phyloP scores from a whole-genome alignment of 2,888 invertebrate species.

The Congeria kusceri region DNA sequence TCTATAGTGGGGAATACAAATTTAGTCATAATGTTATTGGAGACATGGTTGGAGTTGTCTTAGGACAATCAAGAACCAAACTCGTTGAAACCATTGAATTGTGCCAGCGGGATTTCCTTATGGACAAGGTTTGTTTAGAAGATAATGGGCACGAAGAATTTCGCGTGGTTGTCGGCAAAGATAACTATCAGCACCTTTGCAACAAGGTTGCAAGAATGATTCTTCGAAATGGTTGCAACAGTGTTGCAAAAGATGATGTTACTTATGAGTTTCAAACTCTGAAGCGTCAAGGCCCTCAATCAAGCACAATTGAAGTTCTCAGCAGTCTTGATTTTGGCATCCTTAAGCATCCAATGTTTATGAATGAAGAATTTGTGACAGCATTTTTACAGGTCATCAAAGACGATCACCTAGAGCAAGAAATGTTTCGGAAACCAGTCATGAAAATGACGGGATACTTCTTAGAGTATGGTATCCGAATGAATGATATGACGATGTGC shows the following conservation, averaged over 20 bases:
- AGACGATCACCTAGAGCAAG: background rate
- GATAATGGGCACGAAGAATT: slow-evolving; percentile 5
- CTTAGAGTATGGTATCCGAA: slow-evolving; percentile 27
- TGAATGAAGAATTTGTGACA: slow-evolving; percentile 13
- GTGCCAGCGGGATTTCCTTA: slow-evolving; percentile 36
- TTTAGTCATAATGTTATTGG: slow-evolving; percentile 47
- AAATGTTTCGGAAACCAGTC: slow-evolving; percentile 9
- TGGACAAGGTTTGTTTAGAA: slow-evolving; percentile 11
- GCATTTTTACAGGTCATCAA: slow-evolving; percentile 3
- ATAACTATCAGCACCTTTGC: slow-evolving; percentile 3
- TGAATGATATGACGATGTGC: slow-evolving; percentile 20
- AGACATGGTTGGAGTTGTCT: slow-evolving; percentile 48
- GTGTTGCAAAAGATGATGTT: background rate
- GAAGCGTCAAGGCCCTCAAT: background rate
- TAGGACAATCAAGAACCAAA: slow-evolving; percentile 15
- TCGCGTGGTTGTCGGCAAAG: background rate
- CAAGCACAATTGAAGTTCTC: background rate
- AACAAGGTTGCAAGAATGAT: slow-evolving; percentile 15
- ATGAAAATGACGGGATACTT: slow-evolving; percentile 32
- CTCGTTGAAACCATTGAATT: slow-evolving; percentile 20
- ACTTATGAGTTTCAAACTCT: slow-evolving; percentile 2
- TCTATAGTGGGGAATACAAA: slow-evolving; percentile 20
- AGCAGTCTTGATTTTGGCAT: slow-evolving; percentile 26
- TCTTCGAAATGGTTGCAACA: slow-evolving; percentile 8
- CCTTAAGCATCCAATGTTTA: slow-evolving; percentile 23